Conservation (phyloP, 1,140 invertebrate genomes). For the Drosophila repletoides region DNA sequence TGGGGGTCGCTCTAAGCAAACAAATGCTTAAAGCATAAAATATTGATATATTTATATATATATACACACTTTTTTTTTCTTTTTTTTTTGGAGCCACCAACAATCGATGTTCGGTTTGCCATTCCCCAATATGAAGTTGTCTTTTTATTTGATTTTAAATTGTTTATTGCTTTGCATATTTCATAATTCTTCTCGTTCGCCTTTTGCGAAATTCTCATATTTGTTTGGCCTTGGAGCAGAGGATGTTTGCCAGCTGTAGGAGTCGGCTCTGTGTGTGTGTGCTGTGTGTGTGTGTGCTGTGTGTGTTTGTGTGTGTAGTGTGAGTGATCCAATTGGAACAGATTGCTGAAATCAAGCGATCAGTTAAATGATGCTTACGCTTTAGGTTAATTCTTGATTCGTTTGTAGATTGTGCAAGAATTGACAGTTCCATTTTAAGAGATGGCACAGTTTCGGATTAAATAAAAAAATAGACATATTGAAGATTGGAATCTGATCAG, state of each 20-base stretch:
- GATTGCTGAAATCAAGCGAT: conserved; percentile 24
- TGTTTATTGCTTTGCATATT: conserved; percentile 80
- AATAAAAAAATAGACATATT: too few relatives aligned
- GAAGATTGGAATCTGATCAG: too few relatives aligned
- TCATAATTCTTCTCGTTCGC: conserved; percentile 65
- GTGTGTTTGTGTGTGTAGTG: not conserved
- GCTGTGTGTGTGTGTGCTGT: conserved; percentile 4
- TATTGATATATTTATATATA: conserved; percentile 59
- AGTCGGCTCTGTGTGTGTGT: not conserved
- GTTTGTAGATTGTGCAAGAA: conserved; percentile 2
- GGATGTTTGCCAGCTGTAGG: conserved; percentile 5
- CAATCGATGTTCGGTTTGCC: conserved; percentile 58
- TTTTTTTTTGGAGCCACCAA: conserved; percentile 40
- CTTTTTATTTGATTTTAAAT: conserved; percentile 79
- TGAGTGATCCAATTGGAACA: conserved; percentile 24
- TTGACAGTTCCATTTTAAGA: not conserved
- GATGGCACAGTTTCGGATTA: conserved; percentile 11
- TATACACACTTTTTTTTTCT: conserved; percentile 1
- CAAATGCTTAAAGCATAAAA: conserved; percentile 77
- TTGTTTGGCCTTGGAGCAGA: conserved; percentile 31
- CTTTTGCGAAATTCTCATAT: conserved; percentile 9
- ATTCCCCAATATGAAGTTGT: conserved; percentile 69
- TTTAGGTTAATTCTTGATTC: conserved; percentile 5
- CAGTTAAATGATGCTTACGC: not conserved
- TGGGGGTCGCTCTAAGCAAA: conserved; percentile 77